Percentiles rank a stretch among this genome's conserved stretches.
These are phyloP conservation scores for Eristalis intricaria DNA, from an alignment of 2,888 invertebrate genomes.

Conservation along the genomic window DNA sequence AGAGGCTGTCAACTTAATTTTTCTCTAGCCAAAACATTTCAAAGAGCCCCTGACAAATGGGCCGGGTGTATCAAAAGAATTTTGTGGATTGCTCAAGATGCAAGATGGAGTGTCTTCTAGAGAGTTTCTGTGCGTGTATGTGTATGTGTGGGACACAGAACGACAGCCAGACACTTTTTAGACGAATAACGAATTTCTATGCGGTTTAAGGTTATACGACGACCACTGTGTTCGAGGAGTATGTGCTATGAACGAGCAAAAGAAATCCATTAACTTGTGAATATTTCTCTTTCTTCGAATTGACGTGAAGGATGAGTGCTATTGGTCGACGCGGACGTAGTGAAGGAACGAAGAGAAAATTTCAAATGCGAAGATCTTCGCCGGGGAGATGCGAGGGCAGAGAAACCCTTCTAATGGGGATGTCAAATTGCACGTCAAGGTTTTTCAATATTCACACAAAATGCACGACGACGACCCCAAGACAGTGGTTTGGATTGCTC, in stretches of 20 bases:
- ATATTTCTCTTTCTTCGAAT: slow-evolving; percentile 19
- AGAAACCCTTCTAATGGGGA: slow-evolving; percentile 57
- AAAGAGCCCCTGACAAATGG: slow-evolving; percentile 62
- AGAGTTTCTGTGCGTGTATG: slow-evolving; percentile 14
- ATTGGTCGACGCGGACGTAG: background rate
- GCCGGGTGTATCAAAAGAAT: slow-evolving; percentile 41
- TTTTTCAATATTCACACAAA: slow-evolving; percentile 9
- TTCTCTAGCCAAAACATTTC: slow-evolving; percentile 56
- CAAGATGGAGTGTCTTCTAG: slow-evolving; percentile 6
- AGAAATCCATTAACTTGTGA: slow-evolving; percentile 66
- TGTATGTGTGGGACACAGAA: background rate
- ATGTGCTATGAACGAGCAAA: background rate
- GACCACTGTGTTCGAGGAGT: background rate
- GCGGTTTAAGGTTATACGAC: slow-evolving; percentile 26
- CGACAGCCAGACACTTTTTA: slow-evolving; percentile 39
- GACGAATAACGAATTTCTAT: background rate
- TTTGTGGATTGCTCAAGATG: slow-evolving; percentile 27
- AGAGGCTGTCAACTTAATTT: slow-evolving; percentile 66
- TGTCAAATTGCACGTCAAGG: slow-evolving; percentile 47
- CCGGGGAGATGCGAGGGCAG: slow-evolving; percentile 1
- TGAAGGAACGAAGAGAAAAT: slow-evolving; percentile 10
- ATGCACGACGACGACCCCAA: background rate
- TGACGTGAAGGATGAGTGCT: slow-evolving; percentile 14
- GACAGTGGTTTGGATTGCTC: background rate
- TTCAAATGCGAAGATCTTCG: background rate